Evolutionary conservation across 2,888 invertebrate genomes (phyloP).

Genomic region (Eudasyphora cyanicolor): DNA sequence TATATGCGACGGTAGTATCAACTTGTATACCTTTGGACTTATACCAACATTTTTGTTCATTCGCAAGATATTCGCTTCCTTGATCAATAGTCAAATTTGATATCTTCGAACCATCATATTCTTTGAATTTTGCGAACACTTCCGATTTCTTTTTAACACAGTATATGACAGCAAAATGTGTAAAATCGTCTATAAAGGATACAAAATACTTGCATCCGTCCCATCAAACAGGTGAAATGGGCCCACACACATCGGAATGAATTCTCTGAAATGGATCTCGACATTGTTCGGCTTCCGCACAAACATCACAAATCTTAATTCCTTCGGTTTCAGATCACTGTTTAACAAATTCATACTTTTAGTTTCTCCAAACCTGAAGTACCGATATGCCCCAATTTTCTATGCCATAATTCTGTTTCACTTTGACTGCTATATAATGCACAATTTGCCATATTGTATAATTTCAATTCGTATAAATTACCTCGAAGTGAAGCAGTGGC

Average conservation of each 20-base stretch:
- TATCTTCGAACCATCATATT: neutral
- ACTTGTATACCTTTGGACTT: neutral
- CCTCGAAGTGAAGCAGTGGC: neutral
- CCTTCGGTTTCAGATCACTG: neutral
- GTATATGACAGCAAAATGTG: neutral
- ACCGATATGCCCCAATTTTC: neutral
- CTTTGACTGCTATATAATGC: neutral
- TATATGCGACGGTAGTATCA: neutral
- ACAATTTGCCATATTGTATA: neutral
- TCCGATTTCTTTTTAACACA: neutral
- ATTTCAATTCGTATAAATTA: neutral
- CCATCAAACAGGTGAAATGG: neutral
- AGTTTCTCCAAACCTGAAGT: neutral
- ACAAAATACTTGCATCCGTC: neutral
- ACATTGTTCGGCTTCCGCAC: neutral
- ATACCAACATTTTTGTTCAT: neutral
- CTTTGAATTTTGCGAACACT: neutral
- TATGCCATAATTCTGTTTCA: constrained; percentile 1
- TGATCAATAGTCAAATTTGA: neutral
- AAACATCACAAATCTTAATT: neutral
- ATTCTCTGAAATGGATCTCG: neutral
- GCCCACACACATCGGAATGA: neutral
- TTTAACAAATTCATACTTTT: neutral
- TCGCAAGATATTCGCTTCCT: neutral
- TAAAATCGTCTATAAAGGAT: no score